These are phyloP conservation scores for Sturnus vulgaris DNA, from an alignment of 2,113 vertebrate genomes.

Conservation along the genomic window DNA sequence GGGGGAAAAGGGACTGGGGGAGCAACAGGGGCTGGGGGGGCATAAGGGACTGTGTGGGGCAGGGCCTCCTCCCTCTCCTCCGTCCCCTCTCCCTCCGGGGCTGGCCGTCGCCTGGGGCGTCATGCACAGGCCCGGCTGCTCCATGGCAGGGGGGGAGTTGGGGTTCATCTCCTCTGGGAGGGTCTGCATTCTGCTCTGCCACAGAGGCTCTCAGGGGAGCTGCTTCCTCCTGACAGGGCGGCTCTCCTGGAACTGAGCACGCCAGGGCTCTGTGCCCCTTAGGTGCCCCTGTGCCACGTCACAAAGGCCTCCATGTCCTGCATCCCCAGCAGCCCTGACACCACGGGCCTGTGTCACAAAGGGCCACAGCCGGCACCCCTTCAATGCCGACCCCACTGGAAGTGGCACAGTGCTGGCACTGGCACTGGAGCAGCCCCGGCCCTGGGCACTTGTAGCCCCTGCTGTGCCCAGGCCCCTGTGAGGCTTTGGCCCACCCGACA, in stretches of 20 bases:
- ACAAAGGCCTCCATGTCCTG: neutral
- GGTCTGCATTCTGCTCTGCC: neutral
- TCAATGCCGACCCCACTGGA: neutral
- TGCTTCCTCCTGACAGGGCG: neutral
- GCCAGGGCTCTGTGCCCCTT: neutral
- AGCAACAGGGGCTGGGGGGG: neutral
- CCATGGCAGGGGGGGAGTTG: neutral
- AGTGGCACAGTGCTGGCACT: too few relatives aligned
- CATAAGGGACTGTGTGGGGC: neutral
- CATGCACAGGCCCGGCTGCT: neutral
- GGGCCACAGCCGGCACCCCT: neutral
- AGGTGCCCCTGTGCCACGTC: neutral
- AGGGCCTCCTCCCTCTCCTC: too few relatives aligned
- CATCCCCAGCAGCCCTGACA: neutral
- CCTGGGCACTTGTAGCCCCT: too few relatives aligned
- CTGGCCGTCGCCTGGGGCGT: neutral
- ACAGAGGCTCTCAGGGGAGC: neutral
- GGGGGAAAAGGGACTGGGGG: neutral
- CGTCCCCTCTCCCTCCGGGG: neutral
- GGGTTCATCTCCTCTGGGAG: neutral
- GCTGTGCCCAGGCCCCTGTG: too few relatives aligned
- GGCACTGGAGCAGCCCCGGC: too few relatives aligned
- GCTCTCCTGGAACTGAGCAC: neutral
- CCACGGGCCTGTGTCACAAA: neutral
- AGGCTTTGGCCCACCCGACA: too few relatives aligned